Conservation (phyloP, 2,797 vertebrate species). For the Sebastes baramenuke region DNA sequence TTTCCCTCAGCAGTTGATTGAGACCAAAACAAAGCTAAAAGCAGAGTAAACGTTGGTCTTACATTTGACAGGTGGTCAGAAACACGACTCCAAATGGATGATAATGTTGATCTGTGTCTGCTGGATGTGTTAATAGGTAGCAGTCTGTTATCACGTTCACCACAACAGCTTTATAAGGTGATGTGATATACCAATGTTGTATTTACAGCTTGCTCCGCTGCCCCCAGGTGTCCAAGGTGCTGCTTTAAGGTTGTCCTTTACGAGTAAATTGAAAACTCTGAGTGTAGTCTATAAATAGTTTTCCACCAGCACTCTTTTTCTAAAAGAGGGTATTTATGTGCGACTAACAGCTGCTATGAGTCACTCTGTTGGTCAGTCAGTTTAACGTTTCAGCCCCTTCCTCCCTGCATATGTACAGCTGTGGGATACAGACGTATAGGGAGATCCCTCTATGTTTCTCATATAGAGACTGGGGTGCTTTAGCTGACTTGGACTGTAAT, state of each 20-base stretch:
- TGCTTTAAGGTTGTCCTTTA: not conserved
- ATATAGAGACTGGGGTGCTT: not conserved
- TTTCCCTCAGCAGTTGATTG: not conserved
- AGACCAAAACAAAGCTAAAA: conserved; percentile 3
- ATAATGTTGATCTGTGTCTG: not conserved
- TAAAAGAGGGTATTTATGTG: conserved; percentile 6
- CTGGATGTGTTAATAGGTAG: not conserved
- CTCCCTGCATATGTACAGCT: not conserved
- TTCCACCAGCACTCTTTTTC: conserved; percentile 8
- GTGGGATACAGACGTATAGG: not conserved
- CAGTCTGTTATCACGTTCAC: not conserved
- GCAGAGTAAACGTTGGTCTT: not conserved
- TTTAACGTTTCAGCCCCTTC: not conserved
- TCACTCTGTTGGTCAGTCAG: conserved; percentile 17
- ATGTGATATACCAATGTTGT: not conserved
- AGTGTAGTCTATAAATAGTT: conserved; percentile 8
- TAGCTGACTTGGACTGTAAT: conserved; percentile 12
- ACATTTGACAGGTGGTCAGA: not conserved
- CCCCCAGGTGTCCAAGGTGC: not conserved
- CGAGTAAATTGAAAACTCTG: not conserved
- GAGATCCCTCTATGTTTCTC: not conserved
- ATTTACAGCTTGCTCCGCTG: not conserved
- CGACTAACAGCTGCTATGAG: conserved; percentile 21
- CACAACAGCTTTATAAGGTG: not conserved
- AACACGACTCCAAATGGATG: not conserved